Evolutionary conservation across 2,113 vertebrate genomes (phyloP).

Genomic region (Brachyistius frenatus): DNA sequence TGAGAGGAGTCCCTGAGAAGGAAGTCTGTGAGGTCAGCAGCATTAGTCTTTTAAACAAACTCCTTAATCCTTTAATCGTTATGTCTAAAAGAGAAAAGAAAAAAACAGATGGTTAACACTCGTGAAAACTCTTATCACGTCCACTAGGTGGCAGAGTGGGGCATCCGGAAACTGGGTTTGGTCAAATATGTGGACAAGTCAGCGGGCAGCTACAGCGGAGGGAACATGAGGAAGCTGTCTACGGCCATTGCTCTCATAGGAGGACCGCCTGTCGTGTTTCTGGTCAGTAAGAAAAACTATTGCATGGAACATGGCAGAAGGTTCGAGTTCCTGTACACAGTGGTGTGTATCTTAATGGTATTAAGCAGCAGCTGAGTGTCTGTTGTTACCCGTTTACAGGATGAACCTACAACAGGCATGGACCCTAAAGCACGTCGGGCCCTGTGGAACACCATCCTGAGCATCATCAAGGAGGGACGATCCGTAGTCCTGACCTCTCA

Average conservation of each 20-base stretch:
- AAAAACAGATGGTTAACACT: background rate
- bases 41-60: background rate
- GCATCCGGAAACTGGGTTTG: slow-evolving; percentile 94
- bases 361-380: slow-evolving; percentile 29
- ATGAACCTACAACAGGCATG: slow-evolving; percentile 98
- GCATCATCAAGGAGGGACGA: slow-evolving; percentile 95
- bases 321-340: background rate
- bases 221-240: slow-evolving; percentile 96
- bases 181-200: slow-evolving; percentile 94
- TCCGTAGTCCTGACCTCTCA: slow-evolving; percentile 98
- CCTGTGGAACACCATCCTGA: slow-evolving; percentile 96
- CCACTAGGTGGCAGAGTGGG: slow-evolving; percentile 95
- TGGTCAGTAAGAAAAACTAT: slow-evolving; percentile 87
- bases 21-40: slow-evolving; percentile 95
- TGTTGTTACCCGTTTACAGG: slow-evolving; percentile 80
- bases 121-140: background rate
- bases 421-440: slow-evolving; percentile 96
- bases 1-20: slow-evolving; percentile 96
- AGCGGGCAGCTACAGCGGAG: slow-evolving; percentile 96
- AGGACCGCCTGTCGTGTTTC: slow-evolving; percentile 95
- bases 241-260: slow-evolving; percentile 97
- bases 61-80: background rate
- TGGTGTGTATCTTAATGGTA: background rate
- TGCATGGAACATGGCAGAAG: background rate
- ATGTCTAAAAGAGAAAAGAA: background rate